These are phyloP conservation scores for Dendropsophus ebraccatus DNA, from an alignment of 2,113 vertebrate genomes.

Conservation along the genomic window DNA sequence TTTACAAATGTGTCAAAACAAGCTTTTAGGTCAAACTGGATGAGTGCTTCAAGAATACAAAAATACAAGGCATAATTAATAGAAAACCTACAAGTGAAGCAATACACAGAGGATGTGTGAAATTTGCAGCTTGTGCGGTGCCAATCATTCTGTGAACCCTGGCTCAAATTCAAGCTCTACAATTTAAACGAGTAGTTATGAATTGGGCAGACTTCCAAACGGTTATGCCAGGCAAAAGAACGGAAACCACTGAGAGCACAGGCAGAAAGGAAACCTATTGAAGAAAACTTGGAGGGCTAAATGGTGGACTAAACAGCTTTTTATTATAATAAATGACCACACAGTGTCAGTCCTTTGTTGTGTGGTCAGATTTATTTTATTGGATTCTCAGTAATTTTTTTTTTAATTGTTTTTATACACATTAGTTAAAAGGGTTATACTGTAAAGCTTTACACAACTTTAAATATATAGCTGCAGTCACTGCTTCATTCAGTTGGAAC, in stretches of 20 bases:
- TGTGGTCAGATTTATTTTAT: neutral
- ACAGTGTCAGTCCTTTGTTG: neutral
- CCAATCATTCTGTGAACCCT: constrained; percentile 64
- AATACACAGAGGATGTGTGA: constrained; percentile 58
- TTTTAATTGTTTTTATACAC: no score
- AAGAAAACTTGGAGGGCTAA: neutral
- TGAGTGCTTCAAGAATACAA: constrained; percentile 48
- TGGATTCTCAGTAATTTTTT: neutral
- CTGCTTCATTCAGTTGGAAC: no score
- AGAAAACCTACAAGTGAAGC: constrained; percentile 61
- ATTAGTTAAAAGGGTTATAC: no score
- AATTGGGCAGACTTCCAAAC: constrained; percentile 64
- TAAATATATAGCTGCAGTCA: no score
- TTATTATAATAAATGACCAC: neutral
- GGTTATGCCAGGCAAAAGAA: constrained; percentile 59
- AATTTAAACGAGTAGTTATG: constrained; percentile 63
- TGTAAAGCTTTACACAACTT: no score
- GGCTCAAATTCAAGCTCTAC: constrained; percentile 64
- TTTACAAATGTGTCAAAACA: constrained; percentile 46
- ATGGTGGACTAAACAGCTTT: neutral
- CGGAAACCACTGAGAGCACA: constrained; percentile 17
- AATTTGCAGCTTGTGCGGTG: constrained; percentile 60
- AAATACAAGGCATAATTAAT: constrained; percentile 64
- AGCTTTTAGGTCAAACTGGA: constrained; percentile 21
- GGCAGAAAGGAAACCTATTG: neutral